Evolutionary conservation across 2,888 invertebrate species (phyloP).

Genomic region (Metalampra italica): DNA sequence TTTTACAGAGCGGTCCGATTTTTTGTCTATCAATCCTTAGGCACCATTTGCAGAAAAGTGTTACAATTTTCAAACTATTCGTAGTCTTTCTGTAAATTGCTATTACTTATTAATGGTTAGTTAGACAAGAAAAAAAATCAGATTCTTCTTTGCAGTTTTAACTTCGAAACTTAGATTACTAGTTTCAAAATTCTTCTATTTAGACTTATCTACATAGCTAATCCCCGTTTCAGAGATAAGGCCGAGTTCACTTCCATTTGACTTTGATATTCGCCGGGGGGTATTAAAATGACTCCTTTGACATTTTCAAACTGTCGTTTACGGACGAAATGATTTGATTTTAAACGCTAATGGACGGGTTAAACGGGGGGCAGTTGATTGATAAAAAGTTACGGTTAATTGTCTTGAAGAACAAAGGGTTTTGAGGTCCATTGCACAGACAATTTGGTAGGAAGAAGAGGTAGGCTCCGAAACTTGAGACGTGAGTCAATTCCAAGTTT

Average conservation of each 20-base stretch:
- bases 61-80: too few relatives aligned
- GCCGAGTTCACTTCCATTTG: conserved; percentile 34
- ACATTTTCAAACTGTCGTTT: conserved; percentile 41
- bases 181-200: neutral
- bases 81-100: too few relatives aligned
- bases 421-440: neutral
- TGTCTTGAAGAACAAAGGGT: neutral
- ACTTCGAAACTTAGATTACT: too few relatives aligned
- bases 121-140: too few relatives aligned
- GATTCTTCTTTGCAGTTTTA: too few relatives aligned
- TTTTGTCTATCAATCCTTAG: too few relatives aligned
- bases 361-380: conserved; percentile 17
- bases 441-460: neutral
- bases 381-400: neutral
- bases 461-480: too few relatives aligned
- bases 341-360: conserved; percentile 38
- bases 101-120: too few relatives aligned
- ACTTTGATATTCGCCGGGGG: conserved; percentile 37
- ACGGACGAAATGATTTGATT: conserved; percentile 39
- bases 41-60: too few relatives aligned
- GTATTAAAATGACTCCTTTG: conserved; percentile 53
- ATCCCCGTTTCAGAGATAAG: conserved; percentile 32
- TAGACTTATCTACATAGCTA: conserved; percentile 14
- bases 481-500: too few relatives aligned
- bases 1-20: too few relatives aligned